These are phyloP conservation scores for Lasaia peninsularis DNA, from an alignment of 1,140 invertebrate genomes.

Conservation along the genomic window DNA sequence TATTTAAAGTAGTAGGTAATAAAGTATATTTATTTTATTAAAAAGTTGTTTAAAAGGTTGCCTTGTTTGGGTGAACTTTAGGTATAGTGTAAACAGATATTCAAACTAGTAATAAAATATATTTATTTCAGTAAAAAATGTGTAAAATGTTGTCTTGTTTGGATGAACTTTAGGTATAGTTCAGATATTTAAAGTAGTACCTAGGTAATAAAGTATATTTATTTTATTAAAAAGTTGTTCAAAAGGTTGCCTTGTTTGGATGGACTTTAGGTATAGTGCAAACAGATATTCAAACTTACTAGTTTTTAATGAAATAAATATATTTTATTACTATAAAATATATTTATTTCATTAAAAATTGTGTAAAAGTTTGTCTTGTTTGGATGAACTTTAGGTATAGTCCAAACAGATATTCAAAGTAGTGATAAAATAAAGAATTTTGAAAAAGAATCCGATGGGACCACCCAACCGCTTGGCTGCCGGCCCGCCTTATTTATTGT, in stretches of 20 bases:
- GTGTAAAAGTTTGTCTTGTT: not conserved
- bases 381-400: not conserved
- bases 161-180: not conserved
- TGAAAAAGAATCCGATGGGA: slow-evolving; percentile 43
- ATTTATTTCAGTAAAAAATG: not conserved
- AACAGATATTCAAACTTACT: too few relatives aligned
- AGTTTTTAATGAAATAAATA: too few relatives aligned
- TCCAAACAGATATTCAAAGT: slow-evolving; percentile 34
- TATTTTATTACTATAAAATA: too few relatives aligned
- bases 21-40: too few relatives aligned
- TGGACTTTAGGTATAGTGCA: too few relatives aligned
- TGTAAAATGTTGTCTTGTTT: not conserved
- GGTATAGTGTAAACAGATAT: too few relatives aligned
- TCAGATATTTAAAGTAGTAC: slow-evolving; percentile 39
- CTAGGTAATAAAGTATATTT: too few relatives aligned
- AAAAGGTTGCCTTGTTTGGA: too few relatives aligned
- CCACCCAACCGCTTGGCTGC: slow-evolving; percentile 46
- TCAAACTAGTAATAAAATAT: too few relatives aligned
- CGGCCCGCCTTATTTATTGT: slow-evolving; percentile 55
- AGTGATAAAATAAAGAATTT: slow-evolving; percentile 51
- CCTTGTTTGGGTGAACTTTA: too few relatives aligned
- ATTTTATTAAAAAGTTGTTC: too few relatives aligned
- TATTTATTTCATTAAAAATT: not conserved
- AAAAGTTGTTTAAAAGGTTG: too few relatives aligned
- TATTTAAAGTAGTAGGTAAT: slow-evolving; percentile 43